Conservation (phyloP, 2,113 vertebrate species). For the human region GRCh38 chr2:182349001-182349500, state of each 20-base stretch:
- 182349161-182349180: slow-evolving; percentile 35
- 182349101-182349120: slow-evolving; percentile 67
- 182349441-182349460: slow-evolving; percentile 55
- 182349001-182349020: slow-evolving; percentile 74
- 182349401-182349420: slow-evolving; percentile 53
- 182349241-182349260: slow-evolving; percentile 52
- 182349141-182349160: slow-evolving; percentile 31
- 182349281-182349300: slow-evolving; percentile 71
- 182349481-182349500: slow-evolving; percentile 54
- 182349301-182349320: slow-evolving; percentile 77
- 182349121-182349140: slow-evolving; percentile 69
- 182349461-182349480: slow-evolving; percentile 65
- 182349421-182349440: slow-evolving; percentile 43
- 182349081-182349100: slow-evolving; percentile 67
- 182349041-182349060: slow-evolving; percentile 81
- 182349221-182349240: slow-evolving; percentile 29
- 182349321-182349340: slow-evolving; percentile 47
- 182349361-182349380: slow-evolving; percentile 21
- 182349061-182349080: slow-evolving; percentile 68
- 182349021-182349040: slow-evolving; percentile 71
- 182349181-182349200: slow-evolving; percentile 61
- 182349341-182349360: slow-evolving; percentile 9
- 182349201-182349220: slow-evolving; percentile 51
- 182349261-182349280: slow-evolving; percentile 73
- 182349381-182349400: not conserved